Evolutionary conservation across 2,888 invertebrate genomes (phyloP).

Genomic region (Bellardia pandia): DNA sequence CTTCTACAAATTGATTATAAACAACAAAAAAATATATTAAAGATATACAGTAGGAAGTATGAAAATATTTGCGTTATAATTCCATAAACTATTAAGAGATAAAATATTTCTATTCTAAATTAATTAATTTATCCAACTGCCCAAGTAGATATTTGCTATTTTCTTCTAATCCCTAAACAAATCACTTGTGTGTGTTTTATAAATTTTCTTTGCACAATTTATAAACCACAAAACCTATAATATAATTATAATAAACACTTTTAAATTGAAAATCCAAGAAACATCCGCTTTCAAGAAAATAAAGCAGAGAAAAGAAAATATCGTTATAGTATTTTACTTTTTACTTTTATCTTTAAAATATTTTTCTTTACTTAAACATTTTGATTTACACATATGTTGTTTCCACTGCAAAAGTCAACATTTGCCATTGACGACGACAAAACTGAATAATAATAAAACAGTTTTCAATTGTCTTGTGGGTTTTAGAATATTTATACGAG

Average conservation of each 20-base stretch:
- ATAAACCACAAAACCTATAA: conserved; percentile 50
- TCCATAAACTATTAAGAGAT: conserved; percentile 18
- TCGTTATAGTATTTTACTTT: conserved; percentile 26
- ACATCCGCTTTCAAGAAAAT: conserved; percentile 58
- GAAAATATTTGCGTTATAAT: background rate
- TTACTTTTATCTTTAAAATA: conserved; percentile 39
- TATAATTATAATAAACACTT: conserved; percentile 68
- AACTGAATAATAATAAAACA: conserved; percentile 15
- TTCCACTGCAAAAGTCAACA: conserved; percentile 44
- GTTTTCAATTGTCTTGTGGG: conserved; percentile 64
- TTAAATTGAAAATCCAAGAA: conserved; percentile 67
- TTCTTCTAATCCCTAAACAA: conserved; percentile 7
- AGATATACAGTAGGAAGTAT: background rate
- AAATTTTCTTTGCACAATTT: conserved; percentile 12
- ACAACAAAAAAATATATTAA: conserved; percentile 5
- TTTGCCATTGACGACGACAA: conserved; percentile 54
- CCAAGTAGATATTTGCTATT: background rate
- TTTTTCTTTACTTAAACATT: conserved; percentile 35
- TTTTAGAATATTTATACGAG: conserved; percentile 24
- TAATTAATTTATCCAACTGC: background rate
- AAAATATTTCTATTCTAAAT: background rate
- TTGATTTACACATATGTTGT: conserved; percentile 42
- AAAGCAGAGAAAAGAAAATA: conserved; percentile 1
- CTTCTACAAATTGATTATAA: background rate
- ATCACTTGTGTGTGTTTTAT: background rate